Percentiles rank a stretch among this genome's conserved stretches.
These are phyloP conservation scores for Lepus europaeus DNA, from an alignment of 2,113 vertebrate species.

Conservation along the genomic window DNA sequence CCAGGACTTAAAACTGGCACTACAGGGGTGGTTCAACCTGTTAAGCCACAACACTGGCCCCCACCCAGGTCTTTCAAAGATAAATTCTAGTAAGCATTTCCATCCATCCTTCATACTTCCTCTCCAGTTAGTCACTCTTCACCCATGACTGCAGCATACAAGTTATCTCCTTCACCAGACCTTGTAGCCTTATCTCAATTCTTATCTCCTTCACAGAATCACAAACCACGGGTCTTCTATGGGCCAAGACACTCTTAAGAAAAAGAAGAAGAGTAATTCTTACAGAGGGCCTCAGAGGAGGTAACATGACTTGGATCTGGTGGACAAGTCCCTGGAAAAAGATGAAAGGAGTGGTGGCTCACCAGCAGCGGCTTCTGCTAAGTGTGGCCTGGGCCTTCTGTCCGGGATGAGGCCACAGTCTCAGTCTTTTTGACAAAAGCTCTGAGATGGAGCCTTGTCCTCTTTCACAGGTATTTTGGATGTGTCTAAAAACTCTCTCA, in stretches of 20 bases:
- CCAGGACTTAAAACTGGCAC: no score
- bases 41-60: no score
- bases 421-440: no score
- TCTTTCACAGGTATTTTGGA: no score
- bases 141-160: not conserved
- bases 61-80: no score
- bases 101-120: not conserved
- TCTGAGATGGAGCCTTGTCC: no score
- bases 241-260: not conserved
- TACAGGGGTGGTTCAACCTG: no score
- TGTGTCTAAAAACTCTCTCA: no score
- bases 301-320: not conserved
- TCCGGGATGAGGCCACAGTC: no score
- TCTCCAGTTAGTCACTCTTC: not conserved
- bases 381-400: no score
- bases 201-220: not conserved
- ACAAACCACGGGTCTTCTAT: not conserved
- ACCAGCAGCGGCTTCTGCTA: no score
- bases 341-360: not conserved
- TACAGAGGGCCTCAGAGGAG: not conserved
- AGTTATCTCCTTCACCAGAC: not conserved
- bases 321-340: not conserved
- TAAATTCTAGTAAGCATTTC: not conserved
- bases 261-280: constrained; percentile 25
- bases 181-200: not conserved